Evolutionary conservation across 2,888 invertebrate species (phyloP), one percentile per base, ranked within the genome.

Genomic region (Amorpha juglandis): DNA sequence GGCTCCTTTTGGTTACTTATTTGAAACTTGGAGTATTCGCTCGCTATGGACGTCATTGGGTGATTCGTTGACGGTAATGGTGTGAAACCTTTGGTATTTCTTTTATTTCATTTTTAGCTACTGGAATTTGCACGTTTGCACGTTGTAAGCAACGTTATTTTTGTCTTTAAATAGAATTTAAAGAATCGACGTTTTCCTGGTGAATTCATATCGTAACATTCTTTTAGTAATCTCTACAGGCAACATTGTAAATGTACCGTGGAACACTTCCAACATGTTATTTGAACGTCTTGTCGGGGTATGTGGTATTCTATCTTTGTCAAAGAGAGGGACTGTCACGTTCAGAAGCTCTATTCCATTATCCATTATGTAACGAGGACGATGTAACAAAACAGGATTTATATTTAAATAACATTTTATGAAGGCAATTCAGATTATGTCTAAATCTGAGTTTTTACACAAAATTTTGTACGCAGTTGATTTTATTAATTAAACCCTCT

Each of bases 1-100:
- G 69, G 68, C 55, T 71, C 67, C 68, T 73, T 71, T 71, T 67
- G 69, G 33, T 62, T 51, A 14, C 27, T 62, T 51, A 52, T 19
- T 52, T 66, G 47, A 52, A 66, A 63, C n/a, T n/a, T n/a, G n/a
- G n/a, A n/a, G n/a, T n/a, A n/a, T 19, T 48, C 38, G 42, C 19
- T 11, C 14, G 27, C 14, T 6, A 11, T 33, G 4, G 6, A 33
- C 19, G 19, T 58, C 58, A 58, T 19, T 19, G 12, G 9, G 16
- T 6, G 6, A 35, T 11, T 42, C 55, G 16, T 38, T 19, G 38
- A 0, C 6, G 19, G 0, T 38, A 1, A 19, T 42, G 19, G 38
- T 19, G 53, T 33, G 7, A 14, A 35, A 53, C 27, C 33, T 33
- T 53, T 53, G 14, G 14, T 33, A 53, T 14, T 33, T 21, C 27